Base-by-base conservation (phyloP, 2,113 vertebrate genomes). In the Vombatus ursinus region DNA sequence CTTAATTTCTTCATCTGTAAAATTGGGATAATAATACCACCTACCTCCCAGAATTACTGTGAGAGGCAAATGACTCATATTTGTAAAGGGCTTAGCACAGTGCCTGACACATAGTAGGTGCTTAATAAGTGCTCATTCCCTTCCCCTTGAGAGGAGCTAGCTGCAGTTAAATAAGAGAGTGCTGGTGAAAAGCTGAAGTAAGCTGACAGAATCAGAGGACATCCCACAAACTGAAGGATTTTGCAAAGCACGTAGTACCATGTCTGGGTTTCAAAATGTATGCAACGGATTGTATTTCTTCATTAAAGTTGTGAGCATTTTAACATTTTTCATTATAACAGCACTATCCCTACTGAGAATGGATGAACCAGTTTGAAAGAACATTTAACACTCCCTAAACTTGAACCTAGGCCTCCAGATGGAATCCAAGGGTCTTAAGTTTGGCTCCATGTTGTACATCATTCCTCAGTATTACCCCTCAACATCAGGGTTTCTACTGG, bases 301-400 rank as follows among this genome's bases (percentile, higher is more conserved):
- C 50, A 96, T 93, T 96, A 97, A 96, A 91, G 95, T 92, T 95
- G 51, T 31, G 95, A 94, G 68, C 91, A 92, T 93, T 97, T 96
- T 91, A 96, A 90, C 53, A 92, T 44, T 94, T 92, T 50, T 7
- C 95, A 89, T 90, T 95, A 54, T 52, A 94, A 25, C 9, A 92
- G 28, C 89, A 8, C 0, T 93, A 0, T 93, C 95, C 96, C 96
- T 94, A 1, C 47, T 94, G 84, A 4, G 93, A 25, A 77, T 91
- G 90, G 9, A 10, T 95, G 47, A 95, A 93, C 1, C 2, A 93
- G 90, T 90, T 89, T 48, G 89, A 50, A 50, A 50, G 49, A 90
- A 31, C 90, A 50, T 49, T 26, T 96, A 92, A 16, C 3, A 93
- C 48, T 91, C 94, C 25, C 22, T 57, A 93, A 91, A 50, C 49